phyloP scores from a whole-genome alignment of 2,888 invertebrate genomes.

The Litoditis marina region DNA sequence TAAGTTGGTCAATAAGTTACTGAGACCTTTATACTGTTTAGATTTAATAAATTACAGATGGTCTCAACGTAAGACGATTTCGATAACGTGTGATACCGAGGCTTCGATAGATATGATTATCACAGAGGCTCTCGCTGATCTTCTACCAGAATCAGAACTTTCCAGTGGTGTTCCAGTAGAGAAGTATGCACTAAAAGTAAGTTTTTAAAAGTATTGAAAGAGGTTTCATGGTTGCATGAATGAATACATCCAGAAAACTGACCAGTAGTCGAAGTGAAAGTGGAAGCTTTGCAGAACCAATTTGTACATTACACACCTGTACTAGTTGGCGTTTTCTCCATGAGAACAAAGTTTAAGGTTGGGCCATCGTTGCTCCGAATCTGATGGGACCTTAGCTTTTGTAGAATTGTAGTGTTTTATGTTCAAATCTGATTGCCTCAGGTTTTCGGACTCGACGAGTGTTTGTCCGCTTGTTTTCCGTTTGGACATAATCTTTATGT shows the following conservation, averaged over 20 bases:
- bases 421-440: conserved; percentile 14
- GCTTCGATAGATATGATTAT: conserved; percentile 39
- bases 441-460: conserved; percentile 48
- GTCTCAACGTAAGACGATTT: conserved; percentile 1
- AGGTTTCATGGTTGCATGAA: too few relatives aligned
- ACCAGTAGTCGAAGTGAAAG: too few relatives aligned
- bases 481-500: conserved; percentile 55
- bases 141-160: conserved; percentile 33
- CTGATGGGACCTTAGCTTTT: too few relatives aligned
- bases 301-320: background rate
- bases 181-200: conserved; percentile 52
- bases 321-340: too few relatives aligned
- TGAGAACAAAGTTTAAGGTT: too few relatives aligned
- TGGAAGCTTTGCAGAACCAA: background rate
- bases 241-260: too few relatives aligned
- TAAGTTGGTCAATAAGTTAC: too few relatives aligned
- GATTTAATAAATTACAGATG: too few relatives aligned
- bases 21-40: too few relatives aligned
- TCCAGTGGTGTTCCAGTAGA: conserved; percentile 29
- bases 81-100: conserved; percentile 36
- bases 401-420: background rate
- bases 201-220: too few relatives aligned
- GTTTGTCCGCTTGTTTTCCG: conserved; percentile 28
- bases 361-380: too few relatives aligned
- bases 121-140: conserved; percentile 34